These are phyloP conservation scores for Salticus scenicus DNA, from an alignment of 2,888 invertebrate species.

Conservation along the genomic window DNA sequence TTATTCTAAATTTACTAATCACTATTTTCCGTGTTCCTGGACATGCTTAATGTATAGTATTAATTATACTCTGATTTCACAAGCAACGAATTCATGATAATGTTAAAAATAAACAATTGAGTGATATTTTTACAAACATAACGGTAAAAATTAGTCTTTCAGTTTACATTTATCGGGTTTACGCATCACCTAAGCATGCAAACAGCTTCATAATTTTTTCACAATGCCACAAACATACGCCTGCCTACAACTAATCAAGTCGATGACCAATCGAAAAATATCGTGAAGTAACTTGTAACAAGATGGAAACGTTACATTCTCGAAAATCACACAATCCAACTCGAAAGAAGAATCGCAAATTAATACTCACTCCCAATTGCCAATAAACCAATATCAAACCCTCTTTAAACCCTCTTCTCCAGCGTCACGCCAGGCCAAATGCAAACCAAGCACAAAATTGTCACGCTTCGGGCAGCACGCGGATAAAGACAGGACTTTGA, in stretches of 20 bases:
- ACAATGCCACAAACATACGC: too few relatives aligned
- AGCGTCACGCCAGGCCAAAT: conserved; percentile 33
- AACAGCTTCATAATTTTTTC: too few relatives aligned
- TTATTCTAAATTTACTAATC: too few relatives aligned
- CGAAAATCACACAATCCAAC: background rate
- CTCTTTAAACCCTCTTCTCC: background rate
- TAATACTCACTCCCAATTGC: conserved; percentile 13
- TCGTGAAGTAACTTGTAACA: background rate
- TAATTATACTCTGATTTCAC: too few relatives aligned
- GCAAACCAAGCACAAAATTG: conserved; percentile 52
- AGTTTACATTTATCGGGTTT: too few relatives aligned
- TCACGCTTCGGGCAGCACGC: conserved; percentile 35
- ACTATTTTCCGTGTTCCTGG: too few relatives aligned
- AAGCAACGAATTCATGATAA: too few relatives aligned
- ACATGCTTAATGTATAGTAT: too few relatives aligned
- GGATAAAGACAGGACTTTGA: conserved; percentile 14
- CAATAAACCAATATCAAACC: conserved; percentile 27
- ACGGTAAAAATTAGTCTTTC: too few relatives aligned
- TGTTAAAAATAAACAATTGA: too few relatives aligned
- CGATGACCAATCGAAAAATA: background rate
- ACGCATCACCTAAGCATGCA: too few relatives aligned
- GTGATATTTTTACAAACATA: too few relatives aligned
- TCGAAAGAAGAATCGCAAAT: conserved; percentile 3
- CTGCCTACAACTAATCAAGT: background rate
- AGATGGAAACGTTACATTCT: background rate